Evolutionary conservation across 2,797 vertebrate species (phyloP).

Genomic region (Heliangelus exortis): DNA sequence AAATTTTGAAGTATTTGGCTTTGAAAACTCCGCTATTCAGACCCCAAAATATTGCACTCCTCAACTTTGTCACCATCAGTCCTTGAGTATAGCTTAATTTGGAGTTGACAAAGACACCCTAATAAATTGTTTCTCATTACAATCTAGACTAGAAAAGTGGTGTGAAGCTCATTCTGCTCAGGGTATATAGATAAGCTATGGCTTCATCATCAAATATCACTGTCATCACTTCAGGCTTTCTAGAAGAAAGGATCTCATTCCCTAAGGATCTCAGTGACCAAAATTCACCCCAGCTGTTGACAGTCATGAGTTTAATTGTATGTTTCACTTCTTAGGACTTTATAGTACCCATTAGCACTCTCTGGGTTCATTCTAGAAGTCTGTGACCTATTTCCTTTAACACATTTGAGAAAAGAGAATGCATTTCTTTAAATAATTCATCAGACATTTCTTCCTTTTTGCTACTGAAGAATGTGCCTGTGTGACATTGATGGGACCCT

Average conservation of each 20-base stretch:
- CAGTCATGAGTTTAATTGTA: neutral
- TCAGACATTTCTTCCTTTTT: neutral
- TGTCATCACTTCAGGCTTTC: neutral
- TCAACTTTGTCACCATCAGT: neutral
- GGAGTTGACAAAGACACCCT: neutral
- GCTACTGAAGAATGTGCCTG: neutral
- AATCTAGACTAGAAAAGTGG: neutral
- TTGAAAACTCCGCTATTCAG: neutral
- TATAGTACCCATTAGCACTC: neutral
- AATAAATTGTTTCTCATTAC: neutral
- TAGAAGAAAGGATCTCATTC: neutral
- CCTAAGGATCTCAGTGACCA: neutral
- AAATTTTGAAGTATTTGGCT: neutral
- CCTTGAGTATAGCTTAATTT: neutral
- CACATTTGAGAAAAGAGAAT: neutral
- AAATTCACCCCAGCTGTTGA: neutral
- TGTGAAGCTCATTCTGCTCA: neutral
- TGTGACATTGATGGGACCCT: neutral
- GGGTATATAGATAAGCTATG: neutral
- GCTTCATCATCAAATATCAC: neutral
- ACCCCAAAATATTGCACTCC: neutral
- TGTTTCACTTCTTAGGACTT: neutral
- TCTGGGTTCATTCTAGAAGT: neutral
- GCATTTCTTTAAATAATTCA: neutral
- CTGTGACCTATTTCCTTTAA: neutral